phyloP scores from a whole-genome alignment of 2,113 vertebrate species.

The Cololabis saira region DNA sequence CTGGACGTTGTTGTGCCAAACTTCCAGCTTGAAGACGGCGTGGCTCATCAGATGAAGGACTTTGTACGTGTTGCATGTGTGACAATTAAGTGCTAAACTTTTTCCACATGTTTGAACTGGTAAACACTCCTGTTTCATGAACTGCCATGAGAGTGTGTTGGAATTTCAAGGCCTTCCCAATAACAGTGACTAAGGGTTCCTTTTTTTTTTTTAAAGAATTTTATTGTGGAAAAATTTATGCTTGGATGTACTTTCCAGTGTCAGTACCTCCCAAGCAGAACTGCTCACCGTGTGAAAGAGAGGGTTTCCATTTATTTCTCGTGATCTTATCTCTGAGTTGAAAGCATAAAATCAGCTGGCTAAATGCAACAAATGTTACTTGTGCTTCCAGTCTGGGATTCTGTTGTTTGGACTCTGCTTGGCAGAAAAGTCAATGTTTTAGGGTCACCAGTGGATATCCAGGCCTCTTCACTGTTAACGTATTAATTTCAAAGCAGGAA shows the following conservation, averaged over 20 bases:
- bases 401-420: background rate
- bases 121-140: too few species aligned
- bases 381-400: background rate
- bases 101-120: too few species aligned
- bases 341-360: background rate
- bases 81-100: too few species aligned
- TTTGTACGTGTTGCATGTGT: too few species aligned
- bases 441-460: background rate
- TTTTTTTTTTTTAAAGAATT: too few species aligned
- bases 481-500: too few species aligned
- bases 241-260: background rate
- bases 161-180: too few species aligned
- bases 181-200: too few species aligned
- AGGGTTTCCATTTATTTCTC: background rate
- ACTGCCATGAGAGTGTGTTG: too few species aligned
- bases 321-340: background rate
- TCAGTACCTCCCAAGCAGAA: background rate
- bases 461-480: background rate
- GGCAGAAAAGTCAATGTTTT: background rate
- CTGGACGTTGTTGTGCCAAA: too few species aligned
- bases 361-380: background rate
- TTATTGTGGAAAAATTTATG: background rate
- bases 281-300: background rate
- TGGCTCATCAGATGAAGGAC: too few species aligned
- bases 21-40: too few species aligned